Evolutionary conservation across 2,113 vertebrate genomes (phyloP).

Genomic region (Nothoprocta pentlandii): DNA sequence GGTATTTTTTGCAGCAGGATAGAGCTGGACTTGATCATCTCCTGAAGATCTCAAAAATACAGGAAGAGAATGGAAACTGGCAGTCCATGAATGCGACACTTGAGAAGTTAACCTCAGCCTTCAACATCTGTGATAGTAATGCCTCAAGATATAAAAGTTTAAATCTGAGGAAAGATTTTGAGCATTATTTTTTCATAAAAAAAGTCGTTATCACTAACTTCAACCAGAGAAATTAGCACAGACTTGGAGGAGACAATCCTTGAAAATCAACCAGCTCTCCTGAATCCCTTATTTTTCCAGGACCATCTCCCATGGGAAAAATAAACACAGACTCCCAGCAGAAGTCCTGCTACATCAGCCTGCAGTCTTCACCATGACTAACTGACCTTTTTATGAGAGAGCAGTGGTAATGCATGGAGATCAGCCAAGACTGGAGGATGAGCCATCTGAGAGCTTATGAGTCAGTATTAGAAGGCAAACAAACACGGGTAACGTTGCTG

Average conservation of each 20-base stretch:
- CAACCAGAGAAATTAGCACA: background rate
- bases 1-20: background rate
- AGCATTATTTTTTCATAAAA: background rate
- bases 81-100: background rate
- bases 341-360: background rate
- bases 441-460: background rate
- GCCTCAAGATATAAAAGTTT: background rate
- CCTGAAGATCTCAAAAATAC: background rate
- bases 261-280: no score
- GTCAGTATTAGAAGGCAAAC: background rate
- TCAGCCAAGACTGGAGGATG: background rate
- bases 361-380: background rate
- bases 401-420: background rate
- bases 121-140: background rate
- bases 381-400: background rate
- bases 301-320: background rate
- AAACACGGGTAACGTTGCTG: fast-evolving
- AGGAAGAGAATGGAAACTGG: background rate
- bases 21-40: background rate
- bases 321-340: background rate
- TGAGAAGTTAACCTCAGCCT: background rate
- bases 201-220: background rate
- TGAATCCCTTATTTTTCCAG: no score
- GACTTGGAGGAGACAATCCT: no score
- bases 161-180: background rate